A percentile compares a stretch with the other conserved stretches of the same genome.
phyloP scores from a whole-genome alignment of 92 coral and sea anemone species.

The Palythoa caribaeorum region DNA sequence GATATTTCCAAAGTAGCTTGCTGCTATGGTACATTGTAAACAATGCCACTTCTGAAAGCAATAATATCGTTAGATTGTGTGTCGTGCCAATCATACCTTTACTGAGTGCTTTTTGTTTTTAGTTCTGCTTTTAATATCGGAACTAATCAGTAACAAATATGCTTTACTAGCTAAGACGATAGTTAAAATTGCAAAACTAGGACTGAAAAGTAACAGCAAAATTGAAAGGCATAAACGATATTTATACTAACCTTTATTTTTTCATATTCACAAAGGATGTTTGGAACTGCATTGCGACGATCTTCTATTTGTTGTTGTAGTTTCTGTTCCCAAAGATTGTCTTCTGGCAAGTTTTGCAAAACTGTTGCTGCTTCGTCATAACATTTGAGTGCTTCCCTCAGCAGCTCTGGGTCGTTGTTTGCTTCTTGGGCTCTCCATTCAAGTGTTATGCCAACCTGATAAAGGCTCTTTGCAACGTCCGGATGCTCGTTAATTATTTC shows the following conservation, averaged over 20 bases:
- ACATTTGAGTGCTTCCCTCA: not conserved
- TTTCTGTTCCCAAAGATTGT: not conserved
- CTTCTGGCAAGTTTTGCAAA: conserved; percentile 15
- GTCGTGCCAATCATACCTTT: too few relatives aligned
- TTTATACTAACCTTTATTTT: not conserved
- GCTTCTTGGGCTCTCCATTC: conserved; percentile 11
- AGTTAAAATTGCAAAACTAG: too few relatives aligned
- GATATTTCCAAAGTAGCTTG: too few relatives aligned
- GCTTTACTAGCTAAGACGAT: too few relatives aligned
- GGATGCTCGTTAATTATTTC: not conserved
- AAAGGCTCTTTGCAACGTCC: not conserved
- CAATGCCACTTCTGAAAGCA: too few relatives aligned
- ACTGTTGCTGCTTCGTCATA: conserved; percentile 16
- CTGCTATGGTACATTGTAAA: too few relatives aligned
- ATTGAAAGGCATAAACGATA: not conserved
- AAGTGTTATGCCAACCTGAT: conserved; percentile 13
- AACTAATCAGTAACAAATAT: too few relatives aligned
- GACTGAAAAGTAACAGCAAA: too few relatives aligned
- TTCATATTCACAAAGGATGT: not conserved
- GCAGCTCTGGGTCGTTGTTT: not conserved
- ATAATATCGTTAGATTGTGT: too few relatives aligned
- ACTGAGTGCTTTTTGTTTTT: too few relatives aligned
- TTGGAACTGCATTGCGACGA: not conserved
- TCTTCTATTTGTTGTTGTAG: not conserved
- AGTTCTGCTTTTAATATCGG: too few relatives aligned